Evolutionary conservation across 2,113 vertebrate species (phyloP), one percentile per base, ranked within the genome.

Genomic region (Asarcornis scutulata): DNA sequence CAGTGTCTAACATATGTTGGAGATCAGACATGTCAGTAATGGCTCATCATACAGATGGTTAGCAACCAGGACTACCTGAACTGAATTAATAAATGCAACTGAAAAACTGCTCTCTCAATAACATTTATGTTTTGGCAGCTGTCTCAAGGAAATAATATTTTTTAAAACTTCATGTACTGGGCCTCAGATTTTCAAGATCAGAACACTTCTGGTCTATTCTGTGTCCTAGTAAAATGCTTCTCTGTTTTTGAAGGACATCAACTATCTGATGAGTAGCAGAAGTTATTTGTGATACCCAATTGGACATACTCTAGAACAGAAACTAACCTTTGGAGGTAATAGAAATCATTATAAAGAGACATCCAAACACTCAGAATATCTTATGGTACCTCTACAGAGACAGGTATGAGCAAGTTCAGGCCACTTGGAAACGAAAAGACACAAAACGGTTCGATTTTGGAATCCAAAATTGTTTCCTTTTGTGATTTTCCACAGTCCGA

Each of bases 71-170:
- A 13, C 25, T 76, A 88, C 56, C 73, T 58, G 40, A 91, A 32
- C 26, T 53, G 86, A 78, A 86, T 82, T 67, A 83, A 58, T 59
- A 92, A 86, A 86, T 7, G 14, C 55, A 67, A 64, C 40, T 81
- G 55, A 90, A 93, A 88, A 86, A 80, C 27, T 55, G 23, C 5
- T 59, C 27, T 79, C 50, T 86, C 62, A 40, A 4, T 81, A 63
- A 71, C 17, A 68, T 67, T 81, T 74, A 20, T 36, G 40, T 88
- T 83, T 59, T 83, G 63, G 64, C 13, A 92, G 31, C 18, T 40
- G 55, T 46, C 68, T 44, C 40, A 53, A 79, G 18, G 50, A 75
- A 89, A 64, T 5, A 78, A 3, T 32, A 11, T 31, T 88, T 89
- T 76, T 75, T 12, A 31, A 7, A 86, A 71, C 26, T 50, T 17